Conservation (phyloP, 2,797 vertebrate genomes). For the Coilia nasus region DNA sequence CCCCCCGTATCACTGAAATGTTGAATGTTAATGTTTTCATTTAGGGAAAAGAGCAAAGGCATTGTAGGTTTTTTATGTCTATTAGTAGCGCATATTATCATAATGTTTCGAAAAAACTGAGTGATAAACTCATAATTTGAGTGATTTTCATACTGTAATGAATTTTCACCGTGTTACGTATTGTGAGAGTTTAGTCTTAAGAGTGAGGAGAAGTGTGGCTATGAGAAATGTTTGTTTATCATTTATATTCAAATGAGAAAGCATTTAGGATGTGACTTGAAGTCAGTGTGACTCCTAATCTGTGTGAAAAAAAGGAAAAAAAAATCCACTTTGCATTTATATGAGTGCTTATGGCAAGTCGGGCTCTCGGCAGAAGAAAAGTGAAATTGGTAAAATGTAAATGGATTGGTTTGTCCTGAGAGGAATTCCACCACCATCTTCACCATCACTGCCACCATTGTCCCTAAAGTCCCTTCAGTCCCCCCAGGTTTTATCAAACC, state of each 20-base stretch:
- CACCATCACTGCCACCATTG: background rate
- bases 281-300: background rate
- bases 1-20: background rate
- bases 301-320: background rate
- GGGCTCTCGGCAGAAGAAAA: background rate
- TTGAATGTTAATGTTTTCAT: background rate
- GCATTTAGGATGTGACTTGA: background rate
- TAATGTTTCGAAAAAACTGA: background rate
- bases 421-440: background rate
- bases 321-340: constrained; percentile 9
- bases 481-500: too few species aligned
- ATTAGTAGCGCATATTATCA: background rate
- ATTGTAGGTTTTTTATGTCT: background rate
- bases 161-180: background rate
- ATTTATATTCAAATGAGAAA: constrained; percentile 2
- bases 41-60: background rate
- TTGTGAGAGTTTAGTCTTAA: background rate
- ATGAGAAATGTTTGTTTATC: background rate
- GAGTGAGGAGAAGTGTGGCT: background rate
- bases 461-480: too few species aligned
- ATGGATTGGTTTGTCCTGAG: background rate
- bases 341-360: background rate
- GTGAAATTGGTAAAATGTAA: background rate
- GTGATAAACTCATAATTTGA: background rate
- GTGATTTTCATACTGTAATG: background rate